Percentiles rank a stretch among this genome's conserved stretches.
phyloP scores from a whole-genome alignment of 2,113 vertebrate species.

The Gymnobelideus leadbeateri region DNA sequence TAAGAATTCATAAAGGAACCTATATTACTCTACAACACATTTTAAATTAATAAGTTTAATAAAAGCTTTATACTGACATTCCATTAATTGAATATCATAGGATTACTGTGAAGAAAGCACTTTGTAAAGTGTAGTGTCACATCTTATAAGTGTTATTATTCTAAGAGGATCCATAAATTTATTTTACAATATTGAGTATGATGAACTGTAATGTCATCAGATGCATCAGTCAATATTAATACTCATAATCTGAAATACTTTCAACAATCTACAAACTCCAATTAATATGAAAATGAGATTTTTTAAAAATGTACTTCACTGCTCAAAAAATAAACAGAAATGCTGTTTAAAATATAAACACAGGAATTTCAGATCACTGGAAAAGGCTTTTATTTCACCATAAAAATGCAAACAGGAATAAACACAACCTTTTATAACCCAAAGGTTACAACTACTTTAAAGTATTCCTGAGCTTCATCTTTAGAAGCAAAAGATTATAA shows the following conservation, averaged over 20 bases:
- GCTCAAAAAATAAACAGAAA: background rate
- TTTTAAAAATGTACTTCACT: background rate
- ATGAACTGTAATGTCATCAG: background rate
- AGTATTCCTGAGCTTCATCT: slow-evolving; percentile 79
- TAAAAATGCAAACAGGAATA: slow-evolving; percentile 81
- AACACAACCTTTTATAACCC: slow-evolving; percentile 55
- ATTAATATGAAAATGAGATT: background rate
- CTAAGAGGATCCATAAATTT: background rate
- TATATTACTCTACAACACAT: background rate
- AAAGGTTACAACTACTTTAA: slow-evolving; percentile 67
- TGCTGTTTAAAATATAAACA: slow-evolving; percentile 67
- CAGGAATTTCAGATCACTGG: slow-evolving; percentile 73
- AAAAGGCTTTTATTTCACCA: slow-evolving; percentile 84
- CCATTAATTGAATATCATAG: background rate
- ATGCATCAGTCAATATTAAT: background rate
- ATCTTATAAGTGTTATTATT: background rate
- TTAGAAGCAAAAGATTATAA: slow-evolving; percentile 77
- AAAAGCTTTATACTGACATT: background rate
- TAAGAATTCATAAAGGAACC: background rate
- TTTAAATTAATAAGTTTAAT: background rate
- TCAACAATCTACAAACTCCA: background rate
- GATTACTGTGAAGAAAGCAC: background rate
- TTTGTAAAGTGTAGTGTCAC: background rate
- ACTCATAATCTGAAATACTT: background rate
- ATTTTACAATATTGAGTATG: background rate